A percentile compares a stretch with the other conserved stretches of the same genome.
Evolutionary conservation across 53 echinoderm and acorn worm species (phyloP).

Genomic region (Hippasteria phrygiana): DNA sequence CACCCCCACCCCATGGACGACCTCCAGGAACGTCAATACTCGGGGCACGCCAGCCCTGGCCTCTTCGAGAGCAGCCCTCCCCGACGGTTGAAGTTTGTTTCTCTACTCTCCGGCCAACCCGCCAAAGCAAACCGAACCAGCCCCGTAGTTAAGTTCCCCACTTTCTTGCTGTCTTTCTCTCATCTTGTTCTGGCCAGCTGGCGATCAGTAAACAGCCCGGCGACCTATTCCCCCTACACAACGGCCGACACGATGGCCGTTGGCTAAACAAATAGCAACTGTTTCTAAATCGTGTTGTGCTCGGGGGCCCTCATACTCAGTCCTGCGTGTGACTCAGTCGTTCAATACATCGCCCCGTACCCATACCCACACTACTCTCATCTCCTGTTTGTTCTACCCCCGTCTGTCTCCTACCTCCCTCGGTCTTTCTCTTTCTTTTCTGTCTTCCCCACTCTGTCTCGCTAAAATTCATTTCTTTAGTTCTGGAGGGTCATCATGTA

Average conservation of each 20-base stretch:
- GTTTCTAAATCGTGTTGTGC: conserved; percentile 52
- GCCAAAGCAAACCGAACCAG: conserved; percentile 35
- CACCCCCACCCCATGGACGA: conserved; percentile 20
- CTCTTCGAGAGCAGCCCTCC: conserved; percentile 2
- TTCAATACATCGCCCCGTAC: conserved; percentile 39
- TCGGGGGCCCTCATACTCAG: not conserved
- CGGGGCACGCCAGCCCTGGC: not conserved
- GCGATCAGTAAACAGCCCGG: conserved; percentile 44
- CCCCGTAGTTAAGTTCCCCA: not conserved
- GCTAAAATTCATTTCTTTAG: conserved; percentile 4
- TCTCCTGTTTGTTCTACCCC: conserved; percentile 12
- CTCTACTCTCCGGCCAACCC: conserved; percentile 35
- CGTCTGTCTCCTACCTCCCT: conserved; percentile 5
- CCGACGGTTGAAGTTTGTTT: not conserved
- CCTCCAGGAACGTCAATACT: conserved; percentile 51
- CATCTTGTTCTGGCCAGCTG: conserved; percentile 50
- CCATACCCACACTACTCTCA: not conserved
- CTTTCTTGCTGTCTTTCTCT: not conserved
- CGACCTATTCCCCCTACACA: conserved; percentile 5
- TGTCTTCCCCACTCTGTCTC: conserved; percentile 13
- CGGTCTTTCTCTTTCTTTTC: not conserved
- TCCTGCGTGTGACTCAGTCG: conserved; percentile 54
- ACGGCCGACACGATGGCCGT: conserved; percentile 1
- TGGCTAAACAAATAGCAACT: conserved; percentile 57
- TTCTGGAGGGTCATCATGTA: conserved; percentile 38